Percentiles rank a stretch among this genome's conserved stretches.
Conservation (phyloP, 2,113 vertebrate species). For the Orcinus orca region DNA sequence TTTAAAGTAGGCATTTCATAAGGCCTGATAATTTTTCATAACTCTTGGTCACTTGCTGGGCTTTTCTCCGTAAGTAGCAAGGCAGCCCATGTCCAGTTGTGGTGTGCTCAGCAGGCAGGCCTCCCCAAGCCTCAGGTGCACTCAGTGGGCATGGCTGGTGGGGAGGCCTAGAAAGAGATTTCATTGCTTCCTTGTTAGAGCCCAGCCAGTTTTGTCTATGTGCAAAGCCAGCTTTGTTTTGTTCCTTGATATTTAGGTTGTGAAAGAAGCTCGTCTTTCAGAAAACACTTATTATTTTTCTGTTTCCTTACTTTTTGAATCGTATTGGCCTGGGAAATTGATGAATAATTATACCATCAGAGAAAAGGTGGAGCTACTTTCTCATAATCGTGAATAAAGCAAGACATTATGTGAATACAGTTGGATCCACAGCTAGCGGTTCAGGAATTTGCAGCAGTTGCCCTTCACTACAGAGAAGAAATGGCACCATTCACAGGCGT, state of each 20-base stretch:
- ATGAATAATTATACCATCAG: constrained; percentile 17
- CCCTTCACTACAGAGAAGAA: background rate
- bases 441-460: constrained; percentile 42
- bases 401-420: constrained; percentile 21
- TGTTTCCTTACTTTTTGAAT: constrained; percentile 19
- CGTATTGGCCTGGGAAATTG: constrained; percentile 27
- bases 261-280: constrained; percentile 6
- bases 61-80: background rate
- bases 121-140: background rate
- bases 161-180: constrained; percentile 39
- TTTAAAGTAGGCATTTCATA: constrained; percentile 43
- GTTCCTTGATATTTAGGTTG: background rate
- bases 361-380: constrained; percentile 18
- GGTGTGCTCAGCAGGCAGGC: background rate
- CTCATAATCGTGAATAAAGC: background rate
- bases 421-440: constrained; percentile 37
- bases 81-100: background rate
- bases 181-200: constrained; percentile 35
- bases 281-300: constrained; percentile 12
- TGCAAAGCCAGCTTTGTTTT: background rate
- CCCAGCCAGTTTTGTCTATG: background rate
- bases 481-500: background rate
- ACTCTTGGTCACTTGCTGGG: background rate
- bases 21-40: background rate
- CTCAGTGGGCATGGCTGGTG: constrained; percentile 35